Evolutionary conservation across 1,140 invertebrate genomes (phyloP), one percentile per base, ranked within the genome.

Genomic region (Bombus picipes): DNA sequence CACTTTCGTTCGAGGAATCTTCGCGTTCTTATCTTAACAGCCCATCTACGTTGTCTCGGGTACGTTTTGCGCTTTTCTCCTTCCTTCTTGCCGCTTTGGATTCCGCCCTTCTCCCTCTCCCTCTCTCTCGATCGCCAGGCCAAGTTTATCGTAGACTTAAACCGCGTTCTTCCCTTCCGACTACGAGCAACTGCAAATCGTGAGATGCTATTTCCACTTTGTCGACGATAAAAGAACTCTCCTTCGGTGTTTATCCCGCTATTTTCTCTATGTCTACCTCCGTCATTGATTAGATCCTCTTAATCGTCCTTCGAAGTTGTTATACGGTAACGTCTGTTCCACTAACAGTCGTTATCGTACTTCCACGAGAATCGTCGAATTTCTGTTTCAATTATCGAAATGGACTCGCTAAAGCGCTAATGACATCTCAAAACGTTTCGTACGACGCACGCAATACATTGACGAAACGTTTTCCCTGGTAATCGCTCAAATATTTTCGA

Each of bases 41-140:
- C 90, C 92, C 76, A 95, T 95, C 94, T 94, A 94, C 93, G 94
- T 94, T 94, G 94, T 94, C 94, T 94, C 90, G 89, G 86, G 57
- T 81, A 88, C 89, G 71, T 87, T 93, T 91, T 87, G 88, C 82
- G 76, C 74, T 88, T 93, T 91, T 80, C 76, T 66, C 59, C 47
- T 62, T 28, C 39, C 39, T 41, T 72, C 13, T 72, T 41, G 15
- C 70, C 34, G 6, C 28, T 47, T 71, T 41, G 57, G 78, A 83
- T 82, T 78, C 86, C 57, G 41, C 59, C 22, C 32, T 5, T 22
- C 5, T 22, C 18, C 5, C 12, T 15, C 8, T 34, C 18, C 0
- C 34, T 34, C 2, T 76, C 59, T 34, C 37, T n/a, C 57, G n/a
- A 34, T 70, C 68, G 25, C 39, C 57, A 74, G 32, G 76, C 71